Evolutionary conservation across 1,140 invertebrate genomes (phyloP).

Genomic region (Colletes gigas): DNA sequence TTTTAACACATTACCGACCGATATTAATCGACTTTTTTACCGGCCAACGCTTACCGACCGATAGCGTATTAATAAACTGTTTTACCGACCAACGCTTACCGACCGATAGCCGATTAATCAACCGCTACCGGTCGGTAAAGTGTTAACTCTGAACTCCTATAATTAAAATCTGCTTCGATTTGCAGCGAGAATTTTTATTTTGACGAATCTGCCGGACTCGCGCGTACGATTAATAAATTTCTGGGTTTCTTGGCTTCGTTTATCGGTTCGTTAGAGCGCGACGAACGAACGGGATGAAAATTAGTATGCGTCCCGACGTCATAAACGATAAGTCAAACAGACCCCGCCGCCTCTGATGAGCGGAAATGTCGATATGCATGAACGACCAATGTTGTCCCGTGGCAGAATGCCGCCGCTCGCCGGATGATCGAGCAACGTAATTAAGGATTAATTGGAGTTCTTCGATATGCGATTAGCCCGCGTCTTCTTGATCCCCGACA

Average conservation of each 20-base stretch:
- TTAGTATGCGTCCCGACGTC: constrained; percentile 26
- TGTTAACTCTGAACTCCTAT: no score
- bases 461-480: constrained; percentile 43
- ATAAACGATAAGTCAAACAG: constrained; percentile 37
- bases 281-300: constrained; percentile 17
- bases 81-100: no score
- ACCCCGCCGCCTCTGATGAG: background rate
- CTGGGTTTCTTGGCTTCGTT: constrained; percentile 18
- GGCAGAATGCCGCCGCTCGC: constrained; percentile 2
- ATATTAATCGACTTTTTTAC: no score
- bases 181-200: background rate
- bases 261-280: constrained; percentile 16
- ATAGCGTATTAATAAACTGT: no score
- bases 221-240: background rate
- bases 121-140: no score
- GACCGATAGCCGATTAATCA: no score
- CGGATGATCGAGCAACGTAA: constrained; percentile 41
- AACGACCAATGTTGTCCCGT: background rate
- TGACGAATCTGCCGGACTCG: background rate
- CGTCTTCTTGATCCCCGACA: constrained; percentile 12
- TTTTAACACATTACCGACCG: no score
- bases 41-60: no score
- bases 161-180: background rate
- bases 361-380: constrained; percentile 10
- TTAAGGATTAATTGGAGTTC: constrained; percentile 60